Evolutionary conservation across 2,888 invertebrate species (phyloP).

Genomic region (Tetropium fuscum): DNA sequence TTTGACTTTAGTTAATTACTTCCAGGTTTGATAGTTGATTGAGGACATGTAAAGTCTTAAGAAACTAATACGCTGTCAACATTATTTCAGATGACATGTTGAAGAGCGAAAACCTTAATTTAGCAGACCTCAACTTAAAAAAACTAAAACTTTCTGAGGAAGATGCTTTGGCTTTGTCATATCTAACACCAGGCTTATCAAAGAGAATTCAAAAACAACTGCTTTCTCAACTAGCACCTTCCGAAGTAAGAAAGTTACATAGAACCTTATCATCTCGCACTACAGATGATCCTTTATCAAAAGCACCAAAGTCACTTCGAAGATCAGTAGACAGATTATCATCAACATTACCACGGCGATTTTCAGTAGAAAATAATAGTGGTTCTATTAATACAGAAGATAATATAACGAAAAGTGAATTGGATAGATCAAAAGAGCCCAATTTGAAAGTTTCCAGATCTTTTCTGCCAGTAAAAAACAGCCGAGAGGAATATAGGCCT

Average conservation of each 20-base stretch:
- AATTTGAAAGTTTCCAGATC: slow-evolving; percentile 44
- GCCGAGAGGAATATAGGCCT: slow-evolving; percentile 43
- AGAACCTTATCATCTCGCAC: slow-evolving; percentile 72
- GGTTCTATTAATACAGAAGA: not conserved
- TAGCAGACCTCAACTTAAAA: slow-evolving; percentile 73
- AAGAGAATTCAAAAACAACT: slow-evolving; percentile 79
- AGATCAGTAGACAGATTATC: slow-evolving; percentile 50
- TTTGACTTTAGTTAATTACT: slow-evolving; percentile 3
- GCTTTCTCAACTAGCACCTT: slow-evolving; percentile 77
- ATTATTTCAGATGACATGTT: slow-evolving; percentile 58
- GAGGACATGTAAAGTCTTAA: not conserved
- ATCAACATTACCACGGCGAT: slow-evolving; percentile 65
- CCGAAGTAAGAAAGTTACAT: slow-evolving; percentile 75
- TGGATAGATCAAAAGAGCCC: slow-evolving; percentile 32
- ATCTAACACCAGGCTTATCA: slow-evolving; percentile 78
- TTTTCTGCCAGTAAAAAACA: slow-evolving; percentile 54
- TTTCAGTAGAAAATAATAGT: slow-evolving; percentile 56
- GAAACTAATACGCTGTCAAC: slow-evolving; percentile 7
- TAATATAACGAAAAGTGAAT: slow-evolving; percentile 21
- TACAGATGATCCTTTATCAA: slow-evolving; percentile 42
- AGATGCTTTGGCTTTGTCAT: slow-evolving; percentile 77
- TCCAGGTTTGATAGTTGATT: slow-evolving; percentile 3
- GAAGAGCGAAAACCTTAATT: slow-evolving; percentile 64
- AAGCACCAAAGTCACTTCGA: slow-evolving; percentile 32
- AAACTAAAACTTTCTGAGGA: slow-evolving; percentile 77